Conservation (phyloP, 2,113 vertebrate genomes). For the Petrocephalus zakoni region DNA sequence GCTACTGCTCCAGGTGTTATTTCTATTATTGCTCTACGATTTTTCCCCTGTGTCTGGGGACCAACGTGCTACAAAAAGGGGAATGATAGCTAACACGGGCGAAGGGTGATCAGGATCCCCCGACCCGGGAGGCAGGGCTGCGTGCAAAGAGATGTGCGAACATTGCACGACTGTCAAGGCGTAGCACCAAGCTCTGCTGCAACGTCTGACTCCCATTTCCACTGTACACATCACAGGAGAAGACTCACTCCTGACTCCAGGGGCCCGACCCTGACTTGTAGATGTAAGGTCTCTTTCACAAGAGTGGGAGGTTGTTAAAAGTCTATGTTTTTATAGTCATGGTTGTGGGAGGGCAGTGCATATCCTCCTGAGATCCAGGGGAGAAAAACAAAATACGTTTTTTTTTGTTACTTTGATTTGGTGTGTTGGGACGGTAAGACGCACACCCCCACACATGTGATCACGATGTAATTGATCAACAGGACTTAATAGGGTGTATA, state of each 20-base stretch:
- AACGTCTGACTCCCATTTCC: neutral
- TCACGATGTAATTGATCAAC: neutral
- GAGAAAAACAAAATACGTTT: neutral
- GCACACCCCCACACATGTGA: neutral
- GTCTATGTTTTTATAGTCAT: neutral
- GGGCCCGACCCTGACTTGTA: neutral
- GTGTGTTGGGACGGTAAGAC: neutral
- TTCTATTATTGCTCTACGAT: neutral
- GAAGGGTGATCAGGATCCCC: neutral
- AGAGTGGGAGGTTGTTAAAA: neutral
- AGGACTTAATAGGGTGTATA: neutral
- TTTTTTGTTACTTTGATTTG: neutral
- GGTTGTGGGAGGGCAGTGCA: neutral
- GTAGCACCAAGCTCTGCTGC: neutral
- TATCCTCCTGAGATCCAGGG: neutral
- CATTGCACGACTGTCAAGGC: neutral
- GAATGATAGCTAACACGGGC: neutral
- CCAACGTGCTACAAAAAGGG: too few relatives aligned
- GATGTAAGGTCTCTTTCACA: neutral
- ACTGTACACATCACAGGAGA: neutral
- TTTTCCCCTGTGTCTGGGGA: neutral
- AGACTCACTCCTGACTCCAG: neutral
- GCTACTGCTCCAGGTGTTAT: neutral
- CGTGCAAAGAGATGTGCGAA: neutral
- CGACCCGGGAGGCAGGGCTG: neutral